phyloP scores from a whole-genome alignment of 2,113 vertebrate genomes.

The Choloepus hoffmanni region DNA sequence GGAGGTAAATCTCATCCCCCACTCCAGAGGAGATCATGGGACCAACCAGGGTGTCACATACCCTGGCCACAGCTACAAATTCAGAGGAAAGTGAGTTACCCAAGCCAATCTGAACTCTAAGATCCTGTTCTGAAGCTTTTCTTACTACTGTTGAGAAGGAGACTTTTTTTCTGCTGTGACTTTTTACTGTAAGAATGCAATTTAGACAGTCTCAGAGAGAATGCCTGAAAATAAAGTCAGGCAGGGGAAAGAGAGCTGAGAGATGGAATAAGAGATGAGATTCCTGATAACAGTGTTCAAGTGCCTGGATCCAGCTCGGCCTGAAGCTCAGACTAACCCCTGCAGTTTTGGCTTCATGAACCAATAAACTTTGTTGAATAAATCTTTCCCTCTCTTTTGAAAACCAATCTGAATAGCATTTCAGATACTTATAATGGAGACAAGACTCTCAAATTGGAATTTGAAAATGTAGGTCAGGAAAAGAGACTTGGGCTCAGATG shows the following conservation, averaged over 20 bases:
- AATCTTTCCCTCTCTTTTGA: constrained; percentile 32
- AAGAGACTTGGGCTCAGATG: not conserved
- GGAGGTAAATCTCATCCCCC: not conserved
- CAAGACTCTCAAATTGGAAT: constrained; percentile 26
- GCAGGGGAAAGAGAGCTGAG: not conserved
- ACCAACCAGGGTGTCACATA: not conserved
- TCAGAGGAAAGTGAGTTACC: constrained; percentile 11
- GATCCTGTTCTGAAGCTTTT: constrained; percentile 29
- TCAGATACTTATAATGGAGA: not conserved
- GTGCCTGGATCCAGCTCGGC: not conserved
- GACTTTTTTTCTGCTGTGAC: not conserved
- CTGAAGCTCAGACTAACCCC: not conserved
- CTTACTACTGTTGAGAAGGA: constrained; percentile 13
- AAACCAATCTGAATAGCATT: not conserved
- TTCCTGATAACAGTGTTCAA: not conserved
- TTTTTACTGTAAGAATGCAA: not conserved
- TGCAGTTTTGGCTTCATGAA: constrained; percentile 42
- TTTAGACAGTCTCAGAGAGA: not conserved
- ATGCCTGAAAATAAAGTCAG: not conserved
- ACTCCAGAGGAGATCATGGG: not conserved
- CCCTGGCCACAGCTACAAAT: not conserved
- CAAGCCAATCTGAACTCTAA: not conserved
- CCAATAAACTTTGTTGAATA: not conserved
- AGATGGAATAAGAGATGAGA: not conserved
- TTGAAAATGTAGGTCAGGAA: constrained; percentile 1